Conservation (phyloP, 37 sponge, comb jelly and placozoan species). For the Beroe forskalii region DNA sequence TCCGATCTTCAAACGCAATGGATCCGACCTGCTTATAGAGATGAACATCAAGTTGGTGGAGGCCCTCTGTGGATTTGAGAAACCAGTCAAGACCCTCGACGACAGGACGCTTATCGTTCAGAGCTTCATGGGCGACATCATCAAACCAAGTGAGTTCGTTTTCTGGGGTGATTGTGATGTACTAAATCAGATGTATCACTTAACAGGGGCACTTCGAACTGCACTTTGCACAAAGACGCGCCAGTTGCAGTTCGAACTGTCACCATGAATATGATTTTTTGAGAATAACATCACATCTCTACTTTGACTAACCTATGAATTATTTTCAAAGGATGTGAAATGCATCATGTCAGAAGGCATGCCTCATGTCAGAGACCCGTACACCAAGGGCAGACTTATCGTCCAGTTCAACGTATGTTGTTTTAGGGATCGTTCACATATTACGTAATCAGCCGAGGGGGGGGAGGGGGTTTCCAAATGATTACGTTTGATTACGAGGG, state of each 20-base stretch:
- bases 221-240: neutral
- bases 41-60: constrained; percentile 89
- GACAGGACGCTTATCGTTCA: constrained; percentile 78
- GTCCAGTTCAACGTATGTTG: constrained; percentile 76
- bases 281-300: neutral
- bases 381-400: constrained; percentile 87
- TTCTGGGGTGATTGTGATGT: too few species aligned
- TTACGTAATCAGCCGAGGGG: too few species aligned
- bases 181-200: neutral
- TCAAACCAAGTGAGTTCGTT: constrained; percentile 75
- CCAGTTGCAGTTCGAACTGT: too few species aligned
- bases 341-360: constrained; percentile 94
- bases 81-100: constrained; percentile 78
- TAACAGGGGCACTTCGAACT: neutral
- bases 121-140: constrained; percentile 86
- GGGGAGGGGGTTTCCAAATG: too few species aligned
- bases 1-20: constrained; percentile 75
- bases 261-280: neutral
- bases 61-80: constrained; percentile 90
- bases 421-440: too few species aligned
- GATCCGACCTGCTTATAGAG: constrained; percentile 77
- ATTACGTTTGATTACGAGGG: too few species aligned
- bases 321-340: constrained; percentile 73
- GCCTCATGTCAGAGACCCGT: constrained; percentile 84
- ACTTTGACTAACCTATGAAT: too few species aligned